A percentile compares a stretch with the other conserved stretches of the same genome.
Evolutionary conservation across 1,140 invertebrate species (phyloP).

Genomic region (Calliopsis andreniformis): DNA sequence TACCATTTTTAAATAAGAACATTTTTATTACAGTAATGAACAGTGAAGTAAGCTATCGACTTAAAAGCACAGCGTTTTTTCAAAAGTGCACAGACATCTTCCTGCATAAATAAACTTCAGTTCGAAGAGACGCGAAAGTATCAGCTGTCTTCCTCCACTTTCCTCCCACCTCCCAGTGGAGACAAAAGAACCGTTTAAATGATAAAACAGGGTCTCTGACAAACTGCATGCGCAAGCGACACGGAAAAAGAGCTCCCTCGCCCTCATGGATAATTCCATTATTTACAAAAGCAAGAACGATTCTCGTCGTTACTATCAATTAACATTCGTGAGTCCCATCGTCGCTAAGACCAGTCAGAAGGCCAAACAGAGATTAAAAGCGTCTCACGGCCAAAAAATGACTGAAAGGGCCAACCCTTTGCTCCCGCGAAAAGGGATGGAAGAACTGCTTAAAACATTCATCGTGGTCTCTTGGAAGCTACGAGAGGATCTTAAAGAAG

Average conservation of each 20-base stretch:
- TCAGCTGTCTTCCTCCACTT: background rate
- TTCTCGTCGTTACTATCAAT: background rate
- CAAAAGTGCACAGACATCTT: no score
- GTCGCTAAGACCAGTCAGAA: background rate
- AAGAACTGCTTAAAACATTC: constrained; percentile 35
- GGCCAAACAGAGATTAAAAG: no score
- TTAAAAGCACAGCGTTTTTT: background rate
- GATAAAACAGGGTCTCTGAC: background rate
- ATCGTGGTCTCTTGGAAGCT: constrained; percentile 15
- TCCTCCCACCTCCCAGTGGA: background rate
- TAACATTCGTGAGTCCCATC: background rate
- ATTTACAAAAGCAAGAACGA: background rate
- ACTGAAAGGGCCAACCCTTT: background rate
- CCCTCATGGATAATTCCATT: background rate
- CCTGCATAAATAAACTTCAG: background rate
- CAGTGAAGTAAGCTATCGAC: background rate
- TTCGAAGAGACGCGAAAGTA: background rate
- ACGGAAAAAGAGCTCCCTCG: background rate
- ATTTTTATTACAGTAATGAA: background rate
- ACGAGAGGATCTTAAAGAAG: constrained; percentile 24
- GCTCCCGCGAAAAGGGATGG: constrained; percentile 1
- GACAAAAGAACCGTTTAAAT: constrained; percentile 10
- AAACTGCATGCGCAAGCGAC: background rate
- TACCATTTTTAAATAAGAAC: no score
- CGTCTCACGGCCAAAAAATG: background rate